Evolutionary conservation across 2,888 invertebrate species (phyloP).

Genomic region (Erebia ligea): DNA sequence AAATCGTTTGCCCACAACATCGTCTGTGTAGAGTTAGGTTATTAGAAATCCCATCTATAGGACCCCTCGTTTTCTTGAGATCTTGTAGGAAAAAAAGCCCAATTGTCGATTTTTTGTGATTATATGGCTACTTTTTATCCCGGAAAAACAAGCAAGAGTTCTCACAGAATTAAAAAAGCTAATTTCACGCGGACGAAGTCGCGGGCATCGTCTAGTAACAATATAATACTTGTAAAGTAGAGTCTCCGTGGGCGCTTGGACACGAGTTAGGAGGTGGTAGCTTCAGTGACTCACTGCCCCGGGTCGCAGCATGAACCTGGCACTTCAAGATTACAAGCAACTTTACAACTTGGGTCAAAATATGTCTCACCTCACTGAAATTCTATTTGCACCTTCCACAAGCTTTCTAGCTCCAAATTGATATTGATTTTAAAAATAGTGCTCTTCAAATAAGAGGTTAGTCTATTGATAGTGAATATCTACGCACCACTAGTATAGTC

Average conservation of each 20-base stretch:
- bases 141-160: too few relatives aligned
- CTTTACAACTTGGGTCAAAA: slow-evolving; percentile 34
- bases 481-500: too few relatives aligned
- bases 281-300: slow-evolving; percentile 33
- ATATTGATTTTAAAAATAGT: neutral
- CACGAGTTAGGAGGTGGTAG: slow-evolving; percentile 32
- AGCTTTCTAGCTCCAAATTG: neutral
- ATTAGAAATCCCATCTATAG: too few relatives aligned
- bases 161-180: too few relatives aligned
- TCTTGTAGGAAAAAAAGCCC: too few relatives aligned
- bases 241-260: slow-evolving; percentile 16
- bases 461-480: too few relatives aligned
- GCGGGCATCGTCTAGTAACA: neutral
- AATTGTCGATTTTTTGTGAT: too few relatives aligned
- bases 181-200: too few relatives aligned
- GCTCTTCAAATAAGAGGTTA: neutral
- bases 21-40: too few relatives aligned
- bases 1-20: too few relatives aligned
- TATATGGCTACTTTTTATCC: too few relatives aligned
- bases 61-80: too few relatives aligned
- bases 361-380: slow-evolving; percentile 18
- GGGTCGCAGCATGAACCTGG: slow-evolving; percentile 38
- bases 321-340: slow-evolving; percentile 31
- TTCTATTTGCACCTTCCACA: neutral
- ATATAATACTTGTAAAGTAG: neutral